A percentile compares a stretch with the other conserved stretches of the same genome.
phyloP scores from a whole-genome alignment of 2,888 invertebrate species.

The Habrosyne pyritoides region DNA sequence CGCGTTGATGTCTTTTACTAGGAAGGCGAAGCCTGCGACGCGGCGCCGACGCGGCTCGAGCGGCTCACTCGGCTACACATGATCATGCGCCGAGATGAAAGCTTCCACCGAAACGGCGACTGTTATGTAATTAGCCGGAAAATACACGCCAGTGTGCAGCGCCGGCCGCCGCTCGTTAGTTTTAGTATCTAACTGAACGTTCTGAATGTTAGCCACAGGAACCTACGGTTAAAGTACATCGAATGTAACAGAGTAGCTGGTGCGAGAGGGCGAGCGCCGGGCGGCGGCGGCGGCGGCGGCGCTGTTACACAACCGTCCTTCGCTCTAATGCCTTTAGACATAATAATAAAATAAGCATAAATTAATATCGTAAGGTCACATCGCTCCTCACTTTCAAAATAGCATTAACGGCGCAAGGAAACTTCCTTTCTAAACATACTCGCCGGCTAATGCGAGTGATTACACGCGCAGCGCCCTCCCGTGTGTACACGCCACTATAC shows the following conservation, averaged over 20 bases:
- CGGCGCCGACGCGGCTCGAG: no score
- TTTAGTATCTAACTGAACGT: no score
- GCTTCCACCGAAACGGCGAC: background rate
- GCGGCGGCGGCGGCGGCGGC: background rate
- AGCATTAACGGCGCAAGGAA: conserved; percentile 15
- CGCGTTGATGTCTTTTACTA: conserved; percentile 3
- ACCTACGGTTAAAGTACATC: no score
- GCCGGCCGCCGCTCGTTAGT: no score
- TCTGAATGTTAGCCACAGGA: no score
- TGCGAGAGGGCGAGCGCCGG: background rate
- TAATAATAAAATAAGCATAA: conserved; percentile 15
- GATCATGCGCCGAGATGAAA: background rate
- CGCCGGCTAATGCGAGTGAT: background rate
- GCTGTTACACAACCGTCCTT: conserved; percentile 11
- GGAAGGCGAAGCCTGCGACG: no score
- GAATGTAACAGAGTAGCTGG: no score
- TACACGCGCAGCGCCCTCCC: background rate
- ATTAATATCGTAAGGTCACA: conserved; percentile 15
- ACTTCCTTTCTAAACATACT: conserved; percentile 20
- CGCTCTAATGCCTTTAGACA: conserved; percentile 14
- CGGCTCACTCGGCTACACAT: no score
- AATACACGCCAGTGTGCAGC: background rate
- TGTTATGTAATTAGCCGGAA: background rate
- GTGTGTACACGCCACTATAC: background rate
- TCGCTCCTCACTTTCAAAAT: conserved; percentile 14